Base-by-base conservation (phyloP, 2,113 vertebrate genomes). In the Lepidothrix coronata region DNA sequence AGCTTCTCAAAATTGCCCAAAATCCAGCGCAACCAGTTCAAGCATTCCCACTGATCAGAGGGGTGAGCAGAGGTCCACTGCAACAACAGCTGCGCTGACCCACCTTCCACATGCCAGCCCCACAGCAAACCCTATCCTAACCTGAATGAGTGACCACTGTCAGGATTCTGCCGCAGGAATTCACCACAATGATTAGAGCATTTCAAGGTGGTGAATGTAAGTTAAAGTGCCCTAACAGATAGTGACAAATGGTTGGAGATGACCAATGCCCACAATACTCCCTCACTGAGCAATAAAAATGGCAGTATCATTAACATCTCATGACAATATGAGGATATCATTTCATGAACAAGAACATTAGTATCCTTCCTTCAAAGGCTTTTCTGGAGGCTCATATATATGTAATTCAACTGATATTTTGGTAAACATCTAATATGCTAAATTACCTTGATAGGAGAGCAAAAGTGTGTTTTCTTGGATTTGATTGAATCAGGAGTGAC, bases 101-200 rank as follows among this genome's bases (percentile, higher is more conserved):
- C 27, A 23, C 12, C 71, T 33, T 46, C 46, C n/a, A 9, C 0
- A 0, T 23, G 19, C 27, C 71, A 82, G 43, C 15, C 21, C 52
- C 48, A 78, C 21, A 12, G 52, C 37, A 67, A 27, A 51, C 19
- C 24, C 12, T 5, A 41, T 25, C 61, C 72, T 27, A 62, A n/a
- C 22, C 48, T n/a, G 52, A 33, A 39, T 2, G 3, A 52, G 17
- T 19, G n/a, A 33, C 8, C 0, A 0, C 55, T 46, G 18, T 13
- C 80, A 83, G 71, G 55, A 48, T 39, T 28, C 66, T 43, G 37
- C 31, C 43, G 21, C 7, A 44, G 57, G 27, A 75, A 24, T n/a
- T 48, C 20, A 2, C 8, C 3, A 6, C 28, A 4, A 12, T 7
- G 9, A 31, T 30, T 6, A 28, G 10, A 73, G 77, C 39, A 25